Conservation (phyloP, 2,888 invertebrate genomes). For the Tetanocera ferruginea region DNA sequence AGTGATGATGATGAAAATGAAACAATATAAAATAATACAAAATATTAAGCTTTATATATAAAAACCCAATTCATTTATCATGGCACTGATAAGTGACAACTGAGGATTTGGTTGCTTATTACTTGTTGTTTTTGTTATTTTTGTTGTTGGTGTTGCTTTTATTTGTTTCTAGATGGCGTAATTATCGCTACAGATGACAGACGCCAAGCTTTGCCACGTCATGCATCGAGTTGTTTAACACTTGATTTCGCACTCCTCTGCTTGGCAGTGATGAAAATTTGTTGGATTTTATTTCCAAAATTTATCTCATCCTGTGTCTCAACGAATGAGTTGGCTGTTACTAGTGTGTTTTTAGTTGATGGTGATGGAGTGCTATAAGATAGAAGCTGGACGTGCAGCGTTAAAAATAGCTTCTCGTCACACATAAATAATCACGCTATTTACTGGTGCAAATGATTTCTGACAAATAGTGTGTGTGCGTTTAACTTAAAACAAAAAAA, state of each 20-base stretch:
- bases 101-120: neutral
- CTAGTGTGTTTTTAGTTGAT: neutral
- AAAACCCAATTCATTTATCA: constrained; percentile 21
- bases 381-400: neutral
- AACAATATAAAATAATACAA: neutral
- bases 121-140: neutral
- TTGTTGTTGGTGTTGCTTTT: neutral
- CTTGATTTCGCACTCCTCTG: neutral
- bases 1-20: neutral
- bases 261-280: no score
- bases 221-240: neutral
- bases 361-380: neutral
- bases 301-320: neutral
- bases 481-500: no score
- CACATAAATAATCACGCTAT: constrained; percentile 18
- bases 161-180: constrained; percentile 12
- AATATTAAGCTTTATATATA: neutral
- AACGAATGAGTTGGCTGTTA: neutral
- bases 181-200: constrained; percentile 21
- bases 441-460: constrained; percentile 7
- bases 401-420: neutral
- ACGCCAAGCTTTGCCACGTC: neutral
- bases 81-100: neutral
- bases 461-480: neutral
- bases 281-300: neutral